Percentiles rank a stretch among this genome's conserved stretches.
Conservation (phyloP, 2,797 vertebrate species). For the Chanos chanos region DNA sequence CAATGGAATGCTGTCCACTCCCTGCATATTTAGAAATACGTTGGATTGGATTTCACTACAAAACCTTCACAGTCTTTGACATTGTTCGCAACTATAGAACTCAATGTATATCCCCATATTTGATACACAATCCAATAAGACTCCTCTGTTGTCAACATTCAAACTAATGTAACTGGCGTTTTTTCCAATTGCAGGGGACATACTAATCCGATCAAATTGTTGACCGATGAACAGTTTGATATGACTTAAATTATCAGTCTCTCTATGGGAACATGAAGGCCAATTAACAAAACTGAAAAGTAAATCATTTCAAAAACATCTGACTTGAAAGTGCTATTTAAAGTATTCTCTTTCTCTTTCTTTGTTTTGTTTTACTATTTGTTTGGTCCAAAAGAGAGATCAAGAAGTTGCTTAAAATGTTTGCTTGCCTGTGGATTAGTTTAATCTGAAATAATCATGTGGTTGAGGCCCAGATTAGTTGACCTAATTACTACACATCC, state of each 20-base stretch:
- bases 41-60: background rate
- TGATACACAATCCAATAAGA: too few relatives aligned
- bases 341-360: too few relatives aligned
- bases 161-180: too few relatives aligned
- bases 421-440: conserved; percentile 52
- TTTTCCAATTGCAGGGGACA: too few relatives aligned
- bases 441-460: conserved; percentile 48
- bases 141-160: too few relatives aligned
- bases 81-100: background rate
- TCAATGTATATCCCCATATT: background rate
- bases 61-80: background rate
- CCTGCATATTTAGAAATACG: conserved; percentile 2
- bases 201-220: too few relatives aligned
- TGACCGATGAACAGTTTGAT: too few relatives aligned
- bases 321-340: too few relatives aligned
- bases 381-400: conserved; percentile 47
- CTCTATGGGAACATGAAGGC: conserved; percentile 54
- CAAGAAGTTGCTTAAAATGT: conserved; percentile 39
- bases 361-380: background rate
- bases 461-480: conserved; percentile 45
- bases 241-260: too few relatives aligned
- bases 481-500: conserved; percentile 51
- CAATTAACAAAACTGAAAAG: conserved; percentile 33
- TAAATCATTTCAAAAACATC: too few relatives aligned
- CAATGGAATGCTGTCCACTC: conserved; percentile 26